These are phyloP conservation scores for Epinephelus malabaricus DNA, from an alignment of 2,797 vertebrate species.

Conservation along the genomic window DNA sequence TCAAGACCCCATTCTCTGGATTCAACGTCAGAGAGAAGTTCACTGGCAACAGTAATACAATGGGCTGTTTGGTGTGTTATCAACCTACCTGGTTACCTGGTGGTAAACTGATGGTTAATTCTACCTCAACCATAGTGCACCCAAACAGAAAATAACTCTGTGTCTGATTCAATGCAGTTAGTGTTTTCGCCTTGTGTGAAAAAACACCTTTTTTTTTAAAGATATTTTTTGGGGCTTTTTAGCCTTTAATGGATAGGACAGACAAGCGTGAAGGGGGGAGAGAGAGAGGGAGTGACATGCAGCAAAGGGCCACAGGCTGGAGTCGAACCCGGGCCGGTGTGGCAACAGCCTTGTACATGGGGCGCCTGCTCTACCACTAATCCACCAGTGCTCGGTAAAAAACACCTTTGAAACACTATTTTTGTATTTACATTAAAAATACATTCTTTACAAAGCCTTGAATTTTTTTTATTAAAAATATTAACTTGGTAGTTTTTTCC, in stretches of 20 bases:
- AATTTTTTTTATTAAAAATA: neutral
- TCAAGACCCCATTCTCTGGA: slow-evolving; percentile 37
- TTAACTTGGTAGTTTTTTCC: neutral
- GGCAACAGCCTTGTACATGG: too few relatives aligned
- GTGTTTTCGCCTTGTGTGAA: neutral
- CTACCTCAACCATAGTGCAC: neutral
- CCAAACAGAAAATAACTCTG: slow-evolving; percentile 7
- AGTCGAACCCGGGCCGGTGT: too few relatives aligned
- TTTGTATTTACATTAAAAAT: slow-evolving; percentile 1
- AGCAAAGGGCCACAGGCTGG: too few relatives aligned
- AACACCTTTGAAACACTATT: neutral
- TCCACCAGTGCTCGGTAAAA: neutral
- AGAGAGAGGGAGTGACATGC: too few relatives aligned
- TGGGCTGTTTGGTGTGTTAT: slow-evolving; percentile 18
- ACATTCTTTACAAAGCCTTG: neutral
- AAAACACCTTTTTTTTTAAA: neutral
- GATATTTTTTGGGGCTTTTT: too few relatives aligned
- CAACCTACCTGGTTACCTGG: neutral
- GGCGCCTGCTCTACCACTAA: too few relatives aligned
- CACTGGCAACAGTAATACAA: slow-evolving; percentile 7
- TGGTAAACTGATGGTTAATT: slow-evolving; percentile 13
- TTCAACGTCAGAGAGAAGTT: slow-evolving; percentile 16
- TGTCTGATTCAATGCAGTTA: neutral
- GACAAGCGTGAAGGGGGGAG: too few relatives aligned
- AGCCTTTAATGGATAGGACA: too few relatives aligned